Base-by-base conservation (phyloP, 1,140 invertebrate genomes). In the Cydia fagiglandana region DNA sequence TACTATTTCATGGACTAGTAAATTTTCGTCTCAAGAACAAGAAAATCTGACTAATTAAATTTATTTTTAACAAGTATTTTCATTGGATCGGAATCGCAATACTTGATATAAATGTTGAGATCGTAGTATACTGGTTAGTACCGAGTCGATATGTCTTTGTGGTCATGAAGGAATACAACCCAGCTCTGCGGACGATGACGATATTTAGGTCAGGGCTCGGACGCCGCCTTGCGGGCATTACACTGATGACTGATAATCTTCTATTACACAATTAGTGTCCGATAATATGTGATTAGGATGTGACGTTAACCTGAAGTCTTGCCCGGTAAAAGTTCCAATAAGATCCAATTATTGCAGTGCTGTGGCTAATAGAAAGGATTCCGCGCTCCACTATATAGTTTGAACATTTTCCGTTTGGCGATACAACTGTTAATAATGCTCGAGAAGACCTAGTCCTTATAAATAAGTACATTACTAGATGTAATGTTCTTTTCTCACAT, bases 211-310 rank as follows among this genome's bases (percentile, higher is more conserved):
- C 66, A 70, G 66, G 66, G 66, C n/a, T 38, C 38, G 64, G 64
- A 68, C 64, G 17, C 30, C 66, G 66, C 66, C 66, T 70, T 70
- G 66, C 66, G 66, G 66, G 9, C 66, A 70, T 70, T 70, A 70
- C 30, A 41, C 66, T 70, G 66, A 70, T 70, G 66, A 38, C 66
- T 70, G 66, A 70, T 70, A 70, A 70, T 70, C 66, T 70, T n/a
- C 34, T 70, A 70, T 70, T 70, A 70, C 66, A 41, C 66, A 70
- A 70, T 70, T 45, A 70, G 66, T 70, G 2, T 64, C 64, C 30
- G 66, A 70, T 70, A 70, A 41, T 70, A 17, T 15, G 66, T 70
- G 13, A 70, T 70, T 61, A 61, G 56, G 56, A 61, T 61, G 56
- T 61, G 56, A 61, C 56, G 47, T 50, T 50, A 50, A 50, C 47